Base-by-base conservation (phyloP, 2,797 vertebrate genomes). In the Spinibarbus caldwelli region DNA sequence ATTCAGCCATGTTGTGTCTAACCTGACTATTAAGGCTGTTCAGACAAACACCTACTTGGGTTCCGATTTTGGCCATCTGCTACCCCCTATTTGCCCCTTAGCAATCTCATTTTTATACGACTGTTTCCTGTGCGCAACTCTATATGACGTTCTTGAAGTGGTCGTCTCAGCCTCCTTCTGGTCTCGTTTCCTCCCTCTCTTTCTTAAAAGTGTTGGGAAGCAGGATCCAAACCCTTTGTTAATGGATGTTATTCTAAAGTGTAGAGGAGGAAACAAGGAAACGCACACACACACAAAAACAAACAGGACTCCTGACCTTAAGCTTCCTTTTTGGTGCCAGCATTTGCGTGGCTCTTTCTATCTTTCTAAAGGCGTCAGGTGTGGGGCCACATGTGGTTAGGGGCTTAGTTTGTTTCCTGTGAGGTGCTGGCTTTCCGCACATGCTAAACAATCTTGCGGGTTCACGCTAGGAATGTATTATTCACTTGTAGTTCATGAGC, bases 31-130 rank as follows among this genome's bases (percentile, higher is more conserved):
- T 91, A 93, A 88, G 87, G 66, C 72, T 45, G 34, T 26, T 86
- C 72, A 78, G 92, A 93, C 91, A 93, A 93, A 94, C 91, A 94
- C 90, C 90, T 91, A 93, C 89, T 90, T 90, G 87, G 88, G 90
- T 90, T 92, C 85, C 92, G 89, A 89, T 90, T 86, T 89, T 72
- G 90, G 90, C 94, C 94, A 94, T 94, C 93, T 95, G 93, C 47
- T 62, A 90, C 87, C n/a, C 91, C 90, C 90, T 89, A 91, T 85
- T 72, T 87, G 29, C 78, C 71, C 88, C 80, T 85, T 68, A 49
- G 66, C 29, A 36, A 49, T 72, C 17, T 62, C 41, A 66, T 62
- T 85, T 43, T 29, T 78, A 59, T 59, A 72, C 45, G 52, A 79
- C 57, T 31, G 26, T 76, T 83, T 83, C 70, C 81, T 75, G 54